Base-by-base conservation (phyloP, 2,797 vertebrate species). In the Coreius guichenoti region DNA sequence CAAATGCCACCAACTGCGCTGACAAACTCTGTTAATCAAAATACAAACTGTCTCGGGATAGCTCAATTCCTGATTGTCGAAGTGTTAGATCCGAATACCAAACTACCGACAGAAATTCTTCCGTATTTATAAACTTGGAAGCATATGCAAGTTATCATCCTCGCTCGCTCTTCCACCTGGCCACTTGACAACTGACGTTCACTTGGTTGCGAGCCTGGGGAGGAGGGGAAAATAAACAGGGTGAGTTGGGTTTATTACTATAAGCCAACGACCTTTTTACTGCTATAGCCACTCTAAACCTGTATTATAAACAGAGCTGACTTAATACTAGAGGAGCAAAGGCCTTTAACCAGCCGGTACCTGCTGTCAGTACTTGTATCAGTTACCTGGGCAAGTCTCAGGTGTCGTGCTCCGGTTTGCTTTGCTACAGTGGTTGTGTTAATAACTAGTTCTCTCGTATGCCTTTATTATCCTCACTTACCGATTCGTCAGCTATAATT, bases 1-100 rank as follows among this genome's bases (percentile, higher is more conserved):
- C 83, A 89, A 75, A 91, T 86, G 84, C 72, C 85, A 83, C 69
- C 56, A 76, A 79, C 47, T 88, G 69, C 75, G 77, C 84, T 87
- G 23, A 74, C 19, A 69, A 61, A 82, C 36, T 68, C 75, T n/a
- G 14, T 58, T 8, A 73, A 23, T 70, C 79, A 45, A 11, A 29
- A 54, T 17, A 39, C 65, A 5, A 81, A 49, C 8, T 31, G 17
- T 19, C 5, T 61, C 39, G 14, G 13, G 1, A 47, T 51, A 81
- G 13, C 33, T n/a, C 21, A 43, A 61, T 21, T 65, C n/a, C 4
- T 39, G 14, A n/a, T 5, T 31, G 65, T 58, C 54, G 29, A 58
- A 58, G 51, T 45, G 39, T 45, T 33, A 49, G 26, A 43, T 70
- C 29, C 43, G 29, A 51, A 74, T 47, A 33, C 26, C 29, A 23